These are phyloP conservation scores for Oreochromis tanganicae DNA, from an alignment of 2,113 vertebrate species.

Conservation along the genomic window DNA sequence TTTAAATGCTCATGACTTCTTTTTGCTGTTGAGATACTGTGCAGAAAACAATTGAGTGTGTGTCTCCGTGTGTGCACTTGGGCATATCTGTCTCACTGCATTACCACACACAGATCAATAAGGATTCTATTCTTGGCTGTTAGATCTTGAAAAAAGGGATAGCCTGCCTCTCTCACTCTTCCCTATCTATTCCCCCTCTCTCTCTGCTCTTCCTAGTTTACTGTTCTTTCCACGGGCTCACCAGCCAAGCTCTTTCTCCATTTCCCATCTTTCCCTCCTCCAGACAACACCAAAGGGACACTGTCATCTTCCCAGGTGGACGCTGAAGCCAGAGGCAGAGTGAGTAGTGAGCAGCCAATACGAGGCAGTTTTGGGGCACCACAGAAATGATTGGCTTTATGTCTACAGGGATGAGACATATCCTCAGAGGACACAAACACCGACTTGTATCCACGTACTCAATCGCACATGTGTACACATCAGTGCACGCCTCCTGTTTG, in stretches of 20 bases:
- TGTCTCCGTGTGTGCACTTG: slow-evolving; percentile 9
- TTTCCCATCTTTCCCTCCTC: background rate
- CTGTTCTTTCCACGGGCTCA: background rate
- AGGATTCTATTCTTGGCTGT: slow-evolving; percentile 65
- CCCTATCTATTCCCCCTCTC: background rate
- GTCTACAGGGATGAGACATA: slow-evolving; percentile 31
- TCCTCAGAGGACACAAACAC: slow-evolving; percentile 19
- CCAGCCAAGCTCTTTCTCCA: background rate
- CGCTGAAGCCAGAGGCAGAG: slow-evolving; percentile 12
- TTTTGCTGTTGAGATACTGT: slow-evolving; percentile 12
- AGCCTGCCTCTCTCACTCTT: slow-evolving; percentile 34
- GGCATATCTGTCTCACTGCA: slow-evolving; percentile 58
- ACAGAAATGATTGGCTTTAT: slow-evolving; percentile 44
- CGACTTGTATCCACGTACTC: background rate
- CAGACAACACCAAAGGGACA: slow-evolving; percentile 36
- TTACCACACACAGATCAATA: slow-evolving; percentile 67
- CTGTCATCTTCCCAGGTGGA: slow-evolving; percentile 41
- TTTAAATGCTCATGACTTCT: slow-evolving; percentile 12
- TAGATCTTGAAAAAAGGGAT: slow-evolving; percentile 44
- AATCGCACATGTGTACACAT: slow-evolving; percentile 1
- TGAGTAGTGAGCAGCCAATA: slow-evolving; percentile 36
- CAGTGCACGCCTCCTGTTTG: slow-evolving; percentile 12
- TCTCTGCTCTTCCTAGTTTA: background rate
- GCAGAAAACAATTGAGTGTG: slow-evolving; percentile 33
- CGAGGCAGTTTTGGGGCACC: slow-evolving; percentile 39